A percentile compares a stretch with the other conserved stretches of the same genome.
Evolutionary conservation across 1,140 invertebrate genomes (phyloP).

Genomic region (Maniola jurtina): DNA sequence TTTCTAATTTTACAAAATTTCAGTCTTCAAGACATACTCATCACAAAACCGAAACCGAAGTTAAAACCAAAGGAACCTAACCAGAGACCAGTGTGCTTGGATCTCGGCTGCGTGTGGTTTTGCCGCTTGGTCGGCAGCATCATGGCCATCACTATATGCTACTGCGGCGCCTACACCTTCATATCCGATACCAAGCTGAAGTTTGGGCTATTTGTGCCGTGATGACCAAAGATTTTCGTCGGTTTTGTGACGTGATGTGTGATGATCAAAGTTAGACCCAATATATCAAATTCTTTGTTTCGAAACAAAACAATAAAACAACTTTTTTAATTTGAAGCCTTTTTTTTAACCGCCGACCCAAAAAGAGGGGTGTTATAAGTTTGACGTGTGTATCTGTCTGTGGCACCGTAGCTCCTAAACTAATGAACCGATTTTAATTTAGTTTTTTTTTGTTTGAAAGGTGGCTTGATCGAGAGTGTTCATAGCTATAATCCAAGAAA

Average conservation of each 20-base stretch:
- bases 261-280: too few relatives aligned
- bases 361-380: too few relatives aligned
- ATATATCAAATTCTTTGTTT: not conserved
- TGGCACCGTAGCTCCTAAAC: too few relatives aligned
- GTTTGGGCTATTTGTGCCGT: slow-evolving; percentile 58
- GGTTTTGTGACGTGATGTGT: not conserved
- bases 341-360: too few relatives aligned
- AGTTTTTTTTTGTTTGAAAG: too few relatives aligned
- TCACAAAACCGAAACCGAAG: slow-evolving; percentile 29
- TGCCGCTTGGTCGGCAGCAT: slow-evolving; percentile 52
- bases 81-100: slow-evolving; percentile 51
- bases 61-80: slow-evolving; percentile 31
- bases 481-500: too few relatives aligned
- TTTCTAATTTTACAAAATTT: slow-evolving; percentile 19
- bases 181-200: slow-evolving; percentile 58
- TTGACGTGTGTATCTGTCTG: too few relatives aligned
- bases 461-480: too few relatives aligned
- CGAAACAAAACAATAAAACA: not conserved
- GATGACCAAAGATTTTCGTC: not conserved
- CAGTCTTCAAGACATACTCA: slow-evolving; percentile 30
- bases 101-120: slow-evolving; percentile 59
- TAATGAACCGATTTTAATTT: too few relatives aligned
- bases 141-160: slow-evolving; percentile 50
- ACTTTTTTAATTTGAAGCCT: too few relatives aligned
- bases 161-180: slow-evolving; percentile 57